Percentiles rank a stretch among this genome's conserved stretches.
phyloP scores from a whole-genome alignment of 1,140 invertebrate species.

The Helicorthomorpha holstii region DNA sequence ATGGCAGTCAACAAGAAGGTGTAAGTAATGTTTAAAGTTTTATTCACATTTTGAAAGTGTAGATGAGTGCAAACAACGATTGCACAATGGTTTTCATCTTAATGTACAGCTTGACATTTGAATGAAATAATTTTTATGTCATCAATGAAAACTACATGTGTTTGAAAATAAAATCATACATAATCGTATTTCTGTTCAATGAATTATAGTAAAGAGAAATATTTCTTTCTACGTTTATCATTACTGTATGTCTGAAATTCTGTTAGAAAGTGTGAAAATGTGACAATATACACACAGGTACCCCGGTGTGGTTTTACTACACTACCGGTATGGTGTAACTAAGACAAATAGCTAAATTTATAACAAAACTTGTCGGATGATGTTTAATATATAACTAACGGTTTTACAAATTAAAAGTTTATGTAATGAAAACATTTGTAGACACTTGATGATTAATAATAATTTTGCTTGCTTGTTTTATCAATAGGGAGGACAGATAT shows the following conservation, averaged over 20 bases:
- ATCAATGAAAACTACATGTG: background rate
- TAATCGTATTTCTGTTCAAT: background rate
- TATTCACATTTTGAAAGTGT: background rate
- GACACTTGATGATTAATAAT: conserved; percentile 10
- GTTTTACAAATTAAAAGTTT: background rate
- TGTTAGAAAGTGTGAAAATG: no score
- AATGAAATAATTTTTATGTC: background rate
- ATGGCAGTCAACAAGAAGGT: conserved; percentile 44
- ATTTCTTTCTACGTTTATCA: no score
- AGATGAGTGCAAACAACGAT: background rate
- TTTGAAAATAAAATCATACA: background rate
- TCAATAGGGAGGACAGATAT: conserved; percentile 68
- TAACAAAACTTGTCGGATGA: background rate
- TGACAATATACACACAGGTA: no score
- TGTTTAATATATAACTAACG: conserved; percentile 4
- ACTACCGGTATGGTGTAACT: background rate
- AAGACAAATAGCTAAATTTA: background rate
- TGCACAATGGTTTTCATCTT: background rate
- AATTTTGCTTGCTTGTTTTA: conserved; percentile 13
- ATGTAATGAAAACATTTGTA: background rate
- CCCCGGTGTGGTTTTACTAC: background rate
- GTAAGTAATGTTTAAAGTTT: conserved; percentile 22
- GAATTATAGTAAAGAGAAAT: background rate
- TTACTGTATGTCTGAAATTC: no score
- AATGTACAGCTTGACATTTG: background rate